These are phyloP conservation scores for Verasper variegatus DNA, from an alignment of 2,113 vertebrate species.

Conservation along the genomic window DNA sequence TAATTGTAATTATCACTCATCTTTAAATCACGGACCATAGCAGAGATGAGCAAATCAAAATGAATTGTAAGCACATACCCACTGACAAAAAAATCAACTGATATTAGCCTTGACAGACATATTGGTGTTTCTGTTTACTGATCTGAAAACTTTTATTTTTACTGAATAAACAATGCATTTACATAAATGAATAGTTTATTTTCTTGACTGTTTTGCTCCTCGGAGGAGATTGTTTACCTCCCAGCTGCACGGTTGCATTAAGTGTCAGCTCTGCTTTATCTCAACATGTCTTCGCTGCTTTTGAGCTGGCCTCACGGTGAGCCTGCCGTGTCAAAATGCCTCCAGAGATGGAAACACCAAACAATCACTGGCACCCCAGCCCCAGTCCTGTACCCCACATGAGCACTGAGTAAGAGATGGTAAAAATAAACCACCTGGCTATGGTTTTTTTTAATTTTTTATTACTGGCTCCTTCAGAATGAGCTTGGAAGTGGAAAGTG, in stretches of 20 bases:
- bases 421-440: slow-evolving; percentile 31
- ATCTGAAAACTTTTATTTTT: no score
- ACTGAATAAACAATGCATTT: no score
- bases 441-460: no score
- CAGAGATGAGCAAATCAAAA: no score
- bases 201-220: slow-evolving; percentile 8
- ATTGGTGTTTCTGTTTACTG: no score
- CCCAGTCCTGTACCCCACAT: slow-evolving; percentile 1
- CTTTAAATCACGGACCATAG: no score
- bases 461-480: background rate
- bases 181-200: background rate
- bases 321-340: slow-evolving; percentile 31
- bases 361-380: slow-evolving; percentile 6
- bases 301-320: slow-evolving; percentile 20
- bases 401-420: slow-evolving; percentile 25
- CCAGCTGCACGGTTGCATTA: slow-evolving; percentile 26
- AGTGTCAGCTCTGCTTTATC: slow-evolving; percentile 56
- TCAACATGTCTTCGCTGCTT: slow-evolving; percentile 34
- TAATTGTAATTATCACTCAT: no score
- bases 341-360: slow-evolving; percentile 31
- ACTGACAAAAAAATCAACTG: no score
- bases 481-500: background rate
- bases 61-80: no score
- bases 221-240: slow-evolving; percentile 37
- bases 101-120: no score